Percentiles rank a stretch among this genome's conserved stretches.
Evolutionary conservation across 2,888 invertebrate genomes (phyloP).

Genomic region (Chymomyza procnemis): DNA sequence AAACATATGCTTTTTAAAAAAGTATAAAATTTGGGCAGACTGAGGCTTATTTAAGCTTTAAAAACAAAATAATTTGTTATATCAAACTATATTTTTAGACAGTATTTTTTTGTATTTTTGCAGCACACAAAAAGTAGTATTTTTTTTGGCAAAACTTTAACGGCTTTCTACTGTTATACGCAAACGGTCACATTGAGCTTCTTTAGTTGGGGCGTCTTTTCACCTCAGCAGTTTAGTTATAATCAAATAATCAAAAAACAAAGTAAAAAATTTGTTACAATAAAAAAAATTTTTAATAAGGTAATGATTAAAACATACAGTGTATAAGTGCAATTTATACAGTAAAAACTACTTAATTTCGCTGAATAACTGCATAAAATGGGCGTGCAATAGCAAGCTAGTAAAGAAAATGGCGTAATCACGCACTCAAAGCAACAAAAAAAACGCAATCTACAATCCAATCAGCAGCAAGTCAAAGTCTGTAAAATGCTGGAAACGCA

Average conservation of each 20-base stretch:
- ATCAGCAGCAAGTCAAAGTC: constrained; percentile 55
- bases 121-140: neutral
- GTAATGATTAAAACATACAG: constrained; percentile 22
- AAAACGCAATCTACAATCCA: constrained; percentile 49
- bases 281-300: constrained; percentile 9
- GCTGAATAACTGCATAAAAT: constrained; percentile 62
- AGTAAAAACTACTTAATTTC: constrained; percentile 30
- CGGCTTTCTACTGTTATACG: neutral
- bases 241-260: neutral
- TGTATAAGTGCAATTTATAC: constrained; percentile 33
- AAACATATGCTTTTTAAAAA: neutral
- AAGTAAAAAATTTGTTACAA: neutral
- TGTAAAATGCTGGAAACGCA: constrained; percentile 42
- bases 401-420: constrained; percentile 71
- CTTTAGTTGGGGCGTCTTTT: neutral
- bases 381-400: constrained; percentile 55
- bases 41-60: neutral
- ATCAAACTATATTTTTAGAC: no score
- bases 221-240: neutral
- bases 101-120: neutral
- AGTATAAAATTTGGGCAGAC: neutral
- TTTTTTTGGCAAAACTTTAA: neutral
- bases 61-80: no score
- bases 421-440: constrained; percentile 58
- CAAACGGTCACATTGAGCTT: neutral